Conservation (phyloP, 2,797 vertebrate species). For the Ciconia nigra region DNA sequence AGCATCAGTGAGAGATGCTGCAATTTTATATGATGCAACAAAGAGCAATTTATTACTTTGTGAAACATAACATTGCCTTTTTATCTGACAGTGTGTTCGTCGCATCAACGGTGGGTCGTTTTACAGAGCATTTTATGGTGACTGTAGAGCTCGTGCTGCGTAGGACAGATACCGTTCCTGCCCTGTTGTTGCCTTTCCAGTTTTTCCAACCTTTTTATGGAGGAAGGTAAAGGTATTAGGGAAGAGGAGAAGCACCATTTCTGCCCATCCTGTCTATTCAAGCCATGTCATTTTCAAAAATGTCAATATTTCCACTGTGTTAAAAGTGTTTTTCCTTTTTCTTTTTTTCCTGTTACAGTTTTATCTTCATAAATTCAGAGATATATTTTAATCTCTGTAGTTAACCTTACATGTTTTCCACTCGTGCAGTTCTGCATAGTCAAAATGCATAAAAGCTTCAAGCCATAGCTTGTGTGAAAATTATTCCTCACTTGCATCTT, state of each 20-base stretch:
- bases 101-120: not conserved
- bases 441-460: not conserved
- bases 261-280: not conserved
- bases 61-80: not conserved
- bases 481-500: not conserved
- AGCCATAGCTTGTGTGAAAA: not conserved
- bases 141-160: not conserved
- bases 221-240: not conserved
- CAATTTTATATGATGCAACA: not conserved
- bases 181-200: not conserved
- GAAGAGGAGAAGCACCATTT: not conserved
- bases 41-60: not conserved
- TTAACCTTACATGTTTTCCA: not conserved
- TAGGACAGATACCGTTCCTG: not conserved
- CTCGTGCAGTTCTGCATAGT: accelerated
- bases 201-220: not conserved
- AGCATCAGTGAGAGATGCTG: not conserved
- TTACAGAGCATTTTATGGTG: not conserved
- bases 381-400: not conserved
- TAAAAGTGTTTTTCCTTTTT: not conserved
- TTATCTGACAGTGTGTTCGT: not conserved
- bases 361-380: not conserved
- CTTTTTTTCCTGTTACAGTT: not conserved
- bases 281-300: not conserved
- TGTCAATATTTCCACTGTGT: not conserved